Base-by-base conservation (phyloP, 2,888 invertebrate species). In the Phaedon cochleariae region DNA sequence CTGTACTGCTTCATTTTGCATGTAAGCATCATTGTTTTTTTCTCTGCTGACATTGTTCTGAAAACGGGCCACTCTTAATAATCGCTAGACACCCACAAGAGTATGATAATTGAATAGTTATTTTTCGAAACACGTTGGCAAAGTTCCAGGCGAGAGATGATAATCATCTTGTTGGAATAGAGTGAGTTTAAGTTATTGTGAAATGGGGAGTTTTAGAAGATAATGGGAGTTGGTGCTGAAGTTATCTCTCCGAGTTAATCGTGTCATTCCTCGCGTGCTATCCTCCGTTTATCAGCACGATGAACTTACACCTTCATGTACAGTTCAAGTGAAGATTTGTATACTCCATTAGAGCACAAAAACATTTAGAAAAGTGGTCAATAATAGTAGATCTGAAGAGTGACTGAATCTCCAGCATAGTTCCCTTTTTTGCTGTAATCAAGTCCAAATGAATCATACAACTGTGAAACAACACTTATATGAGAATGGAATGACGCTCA, bases 81-180 rank as follows among this genome's bases (percentile, higher is more conserved):
- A 70, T 70, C 68, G 65, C 68, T 64, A 64, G 65, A 70, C 73
- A 70, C 66, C 68, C 68, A 65, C 73, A 70, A 71, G 67, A 61
- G 66, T 68, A 72, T 70, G 72, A 74, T 74, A 75, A 76, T 76
- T 72, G 74, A 73, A 76, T 74, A 74, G 74, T 75, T 74, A 74
- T 73, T 72, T 73, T 68, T 70, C 70, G 70, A 73, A 73, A 73
- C 71, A 72, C 21, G 20, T 17, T 57, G 57, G 57, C 57, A 57
- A 17, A 12, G 22, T 41, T 57, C 57, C 57, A 57, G 26, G 22
- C 41, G 45, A 45, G 22, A 57, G 73, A 73, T 76, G 76, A 78
- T 79, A 78, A 77, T 77, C 76, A 77, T 79, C 76, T 75, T 76
- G 74, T 76, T 76, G 74, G 71, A 69, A 73, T 74, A 75, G 71